These are phyloP conservation scores for Acleris emargana DNA, from an alignment of 2,888 invertebrate species.

Conservation along the genomic window DNA sequence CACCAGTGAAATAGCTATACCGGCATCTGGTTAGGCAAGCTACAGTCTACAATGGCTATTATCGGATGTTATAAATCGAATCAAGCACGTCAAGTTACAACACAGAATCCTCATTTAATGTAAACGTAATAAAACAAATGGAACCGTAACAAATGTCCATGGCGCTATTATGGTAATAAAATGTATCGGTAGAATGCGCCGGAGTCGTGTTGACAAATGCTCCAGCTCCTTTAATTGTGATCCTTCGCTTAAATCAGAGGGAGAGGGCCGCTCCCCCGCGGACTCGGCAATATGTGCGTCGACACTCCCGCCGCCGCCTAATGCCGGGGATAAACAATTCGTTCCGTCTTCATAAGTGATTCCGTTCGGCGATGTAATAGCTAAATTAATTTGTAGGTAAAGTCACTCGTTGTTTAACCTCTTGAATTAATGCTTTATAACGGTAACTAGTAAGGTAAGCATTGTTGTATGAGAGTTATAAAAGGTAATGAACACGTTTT, in stretches of 20 bases:
- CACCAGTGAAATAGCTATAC: conserved; percentile 45
- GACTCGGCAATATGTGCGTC: conserved; percentile 68
- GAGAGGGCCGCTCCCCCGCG: conserved; percentile 50
- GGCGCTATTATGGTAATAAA: conserved; percentile 48
- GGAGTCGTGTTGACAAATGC: conserved; percentile 63
- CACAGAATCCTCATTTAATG: conserved; percentile 13
- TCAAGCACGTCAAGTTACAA: background rate
- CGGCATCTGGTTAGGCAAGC: background rate
- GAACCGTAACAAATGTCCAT: conserved; percentile 39
- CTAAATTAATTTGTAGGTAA: conserved; percentile 68
- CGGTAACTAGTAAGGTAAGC: conserved; percentile 3
- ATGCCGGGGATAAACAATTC: conserved; percentile 75
- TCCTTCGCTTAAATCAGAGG: conserved; percentile 58
- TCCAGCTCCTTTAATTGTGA: conserved; percentile 66
- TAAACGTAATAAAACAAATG: conserved; percentile 9
- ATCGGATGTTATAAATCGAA: conserved; percentile 1
- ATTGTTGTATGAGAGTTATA: conserved; percentile 15
- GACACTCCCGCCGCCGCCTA: conserved; percentile 65
- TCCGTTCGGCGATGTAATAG: conserved; percentile 64
- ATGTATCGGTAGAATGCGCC: conserved; percentile 45
- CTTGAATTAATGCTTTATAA: conserved; percentile 44
- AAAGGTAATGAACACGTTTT: conserved; percentile 26
- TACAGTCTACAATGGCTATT: background rate
- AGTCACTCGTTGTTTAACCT: conserved; percentile 54
- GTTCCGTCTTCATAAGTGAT: conserved; percentile 70